Percentiles rank a stretch among this genome's conserved stretches.
These are phyloP conservation scores for Deladenus siricidicola DNA, from an alignment of 2,888 invertebrate genomes.

Conservation along the genomic window DNA sequence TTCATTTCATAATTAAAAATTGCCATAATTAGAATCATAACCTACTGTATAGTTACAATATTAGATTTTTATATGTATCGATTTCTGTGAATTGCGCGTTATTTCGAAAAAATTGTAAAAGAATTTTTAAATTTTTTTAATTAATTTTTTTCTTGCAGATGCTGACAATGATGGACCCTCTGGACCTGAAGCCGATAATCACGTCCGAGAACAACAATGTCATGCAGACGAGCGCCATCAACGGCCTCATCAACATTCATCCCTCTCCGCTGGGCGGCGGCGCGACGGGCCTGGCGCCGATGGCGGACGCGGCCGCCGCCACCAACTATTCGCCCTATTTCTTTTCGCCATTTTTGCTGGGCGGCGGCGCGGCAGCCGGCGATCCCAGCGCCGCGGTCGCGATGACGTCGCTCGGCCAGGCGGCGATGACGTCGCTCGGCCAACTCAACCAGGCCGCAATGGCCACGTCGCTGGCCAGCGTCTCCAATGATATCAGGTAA, in stretches of 20 bases:
- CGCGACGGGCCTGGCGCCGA: not conserved
- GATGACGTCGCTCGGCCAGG: not conserved
- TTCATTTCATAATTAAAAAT: too few species aligned
- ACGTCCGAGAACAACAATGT: not conserved
- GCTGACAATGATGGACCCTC: conserved; percentile 2
- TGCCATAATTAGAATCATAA: too few species aligned
- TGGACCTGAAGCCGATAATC: not conserved
- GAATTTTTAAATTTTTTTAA: not conserved
- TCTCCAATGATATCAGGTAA: too few species aligned
- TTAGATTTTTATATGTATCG: not conserved
- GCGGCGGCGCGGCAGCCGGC: not conserved
- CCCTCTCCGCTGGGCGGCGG: not conserved
- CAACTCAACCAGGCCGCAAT: too few species aligned
- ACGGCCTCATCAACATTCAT: not conserved
- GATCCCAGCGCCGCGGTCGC: not conserved
- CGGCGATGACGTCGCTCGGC: not conserved
- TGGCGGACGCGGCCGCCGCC: not conserved
- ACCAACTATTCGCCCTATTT: not conserved
- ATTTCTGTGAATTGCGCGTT: not conserved
- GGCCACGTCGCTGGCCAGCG: too few species aligned
- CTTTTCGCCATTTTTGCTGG: conserved; percentile 3
- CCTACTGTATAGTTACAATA: not conserved
- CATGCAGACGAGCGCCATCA: not conserved
- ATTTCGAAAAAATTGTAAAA: not conserved
- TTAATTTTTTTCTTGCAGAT: conserved; percentile 3